phyloP scores from a whole-genome alignment of 2,113 vertebrate genomes.

The Opisthocomus hoazin region DNA sequence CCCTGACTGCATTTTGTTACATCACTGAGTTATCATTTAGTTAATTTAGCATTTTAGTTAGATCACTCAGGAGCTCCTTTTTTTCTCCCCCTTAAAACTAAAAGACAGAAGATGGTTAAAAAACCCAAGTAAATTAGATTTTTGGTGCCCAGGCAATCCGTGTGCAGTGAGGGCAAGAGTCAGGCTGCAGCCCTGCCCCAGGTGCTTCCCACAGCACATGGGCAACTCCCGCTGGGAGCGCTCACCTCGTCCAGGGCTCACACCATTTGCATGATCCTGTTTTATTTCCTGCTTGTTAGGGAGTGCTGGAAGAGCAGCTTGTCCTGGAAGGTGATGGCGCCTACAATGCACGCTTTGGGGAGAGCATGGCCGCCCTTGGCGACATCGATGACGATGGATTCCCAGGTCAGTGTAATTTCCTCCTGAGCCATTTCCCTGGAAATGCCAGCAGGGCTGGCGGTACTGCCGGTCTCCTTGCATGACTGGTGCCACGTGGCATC shows the following conservation, averaged over 20 bases:
- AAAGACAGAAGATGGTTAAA: neutral
- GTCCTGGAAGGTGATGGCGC: slow-evolving; percentile 77
- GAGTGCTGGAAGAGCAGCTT: slow-evolving; percentile 85
- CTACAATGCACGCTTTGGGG: slow-evolving; percentile 95
- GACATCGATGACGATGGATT: slow-evolving; percentile 95
- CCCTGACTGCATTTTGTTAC: neutral
- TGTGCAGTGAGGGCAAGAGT: neutral
- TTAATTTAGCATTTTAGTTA: neutral
- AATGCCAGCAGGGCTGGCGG: neutral
- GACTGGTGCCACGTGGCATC: fast-evolving
- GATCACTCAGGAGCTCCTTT: neutral
- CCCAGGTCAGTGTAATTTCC: slow-evolving; percentile 76
- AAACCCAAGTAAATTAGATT: neutral
- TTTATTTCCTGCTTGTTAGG: slow-evolving; percentile 76
- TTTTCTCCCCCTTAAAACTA: neutral
- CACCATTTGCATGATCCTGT: neutral
- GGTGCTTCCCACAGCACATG: slow-evolving; percentile 2
- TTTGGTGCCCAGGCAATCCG: neutral
- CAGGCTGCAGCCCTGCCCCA: neutral
- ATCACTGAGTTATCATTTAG: neutral
- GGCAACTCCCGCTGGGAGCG: neutral
- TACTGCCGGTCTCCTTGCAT: neutral
- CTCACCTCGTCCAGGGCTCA: neutral
- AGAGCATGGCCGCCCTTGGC: slow-evolving; percentile 83
- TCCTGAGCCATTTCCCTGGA: neutral